Conservation (phyloP, 2,888 invertebrate species). For the Leptogaster cylindrica region DNA sequence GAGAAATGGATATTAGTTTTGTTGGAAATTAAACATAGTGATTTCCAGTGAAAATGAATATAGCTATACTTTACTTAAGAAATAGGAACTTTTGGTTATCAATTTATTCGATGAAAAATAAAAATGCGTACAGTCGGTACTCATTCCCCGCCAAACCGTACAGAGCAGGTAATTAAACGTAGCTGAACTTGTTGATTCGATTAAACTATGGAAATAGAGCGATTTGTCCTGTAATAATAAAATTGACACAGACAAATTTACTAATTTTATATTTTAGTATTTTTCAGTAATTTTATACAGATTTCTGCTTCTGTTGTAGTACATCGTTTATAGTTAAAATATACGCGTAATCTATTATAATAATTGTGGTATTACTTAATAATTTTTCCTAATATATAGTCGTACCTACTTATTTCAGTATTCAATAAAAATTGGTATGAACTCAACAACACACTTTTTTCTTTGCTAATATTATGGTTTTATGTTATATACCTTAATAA, state of each 20-base stretch:
- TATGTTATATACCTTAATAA: slow-evolving; percentile 15
- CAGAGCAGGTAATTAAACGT: slow-evolving; percentile 16
- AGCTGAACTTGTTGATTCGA: too few relatives aligned
- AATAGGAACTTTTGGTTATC: slow-evolving; percentile 25
- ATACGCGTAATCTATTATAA: slow-evolving; percentile 16
- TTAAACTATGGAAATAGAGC: slow-evolving; percentile 7
- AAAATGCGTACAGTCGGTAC: not conserved
- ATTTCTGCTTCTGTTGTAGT: slow-evolving; percentile 21
- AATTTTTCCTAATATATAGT: slow-evolving; percentile 23
- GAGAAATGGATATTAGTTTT: too few relatives aligned
- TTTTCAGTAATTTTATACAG: slow-evolving; percentile 38
- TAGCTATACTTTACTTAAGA: slow-evolving; percentile 12
- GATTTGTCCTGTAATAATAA: slow-evolving; percentile 44
- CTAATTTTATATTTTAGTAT: slow-evolving; percentile 48
- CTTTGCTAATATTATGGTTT: slow-evolving; percentile 16
- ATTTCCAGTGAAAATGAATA: not conserved
- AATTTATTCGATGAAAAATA: not conserved
- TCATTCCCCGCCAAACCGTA: not conserved
- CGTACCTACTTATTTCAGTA: slow-evolving; percentile 10
- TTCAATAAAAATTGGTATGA: slow-evolving; percentile 44
- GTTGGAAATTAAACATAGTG: not conserved
- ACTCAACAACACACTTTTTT: slow-evolving; percentile 42
- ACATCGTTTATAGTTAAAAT: slow-evolving; percentile 26
- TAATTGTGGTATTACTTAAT: slow-evolving; percentile 27
- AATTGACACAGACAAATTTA: slow-evolving; percentile 52